Conservation (phyloP, 2,888 invertebrate species). For the Eueremaeus valkanovi region DNA sequence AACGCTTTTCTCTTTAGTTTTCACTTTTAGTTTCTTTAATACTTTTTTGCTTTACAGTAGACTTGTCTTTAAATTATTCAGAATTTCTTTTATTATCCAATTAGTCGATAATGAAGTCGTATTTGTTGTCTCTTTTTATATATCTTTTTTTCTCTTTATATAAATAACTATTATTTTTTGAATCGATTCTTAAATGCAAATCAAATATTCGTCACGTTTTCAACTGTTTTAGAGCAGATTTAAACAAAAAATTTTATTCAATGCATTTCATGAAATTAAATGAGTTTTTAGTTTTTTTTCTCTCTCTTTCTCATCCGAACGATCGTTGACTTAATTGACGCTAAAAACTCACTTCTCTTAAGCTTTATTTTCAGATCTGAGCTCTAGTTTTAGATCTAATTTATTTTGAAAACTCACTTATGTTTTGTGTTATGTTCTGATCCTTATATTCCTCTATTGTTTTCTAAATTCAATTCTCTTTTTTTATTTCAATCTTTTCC, state of each 20-base stretch:
- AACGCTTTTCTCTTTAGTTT: not conserved
- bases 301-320: not conserved
- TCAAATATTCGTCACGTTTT: conserved; percentile 7
- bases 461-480: not conserved
- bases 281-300: conserved; percentile 2
- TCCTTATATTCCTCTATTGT: too few relatives aligned
- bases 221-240: not conserved
- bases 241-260: not conserved
- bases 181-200: not conserved
- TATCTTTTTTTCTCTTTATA: too few relatives aligned
- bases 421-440: too few relatives aligned
- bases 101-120: too few relatives aligned
- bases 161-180: not conserved
- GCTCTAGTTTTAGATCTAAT: too few relatives aligned
- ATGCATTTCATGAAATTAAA: not conserved
- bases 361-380: not conserved
- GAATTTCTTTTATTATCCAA: too few relatives aligned
- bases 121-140: too few relatives aligned
- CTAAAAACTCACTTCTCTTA: not conserved
- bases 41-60: too few relatives aligned
- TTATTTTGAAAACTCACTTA: too few relatives aligned
- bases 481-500: not conserved
- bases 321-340: conserved; percentile 6
- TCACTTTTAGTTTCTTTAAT: too few relatives aligned
- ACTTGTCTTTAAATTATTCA: too few relatives aligned